phyloP scores from a whole-genome alignment of 2,797 vertebrate species.

The Bradypus variegatus region DNA sequence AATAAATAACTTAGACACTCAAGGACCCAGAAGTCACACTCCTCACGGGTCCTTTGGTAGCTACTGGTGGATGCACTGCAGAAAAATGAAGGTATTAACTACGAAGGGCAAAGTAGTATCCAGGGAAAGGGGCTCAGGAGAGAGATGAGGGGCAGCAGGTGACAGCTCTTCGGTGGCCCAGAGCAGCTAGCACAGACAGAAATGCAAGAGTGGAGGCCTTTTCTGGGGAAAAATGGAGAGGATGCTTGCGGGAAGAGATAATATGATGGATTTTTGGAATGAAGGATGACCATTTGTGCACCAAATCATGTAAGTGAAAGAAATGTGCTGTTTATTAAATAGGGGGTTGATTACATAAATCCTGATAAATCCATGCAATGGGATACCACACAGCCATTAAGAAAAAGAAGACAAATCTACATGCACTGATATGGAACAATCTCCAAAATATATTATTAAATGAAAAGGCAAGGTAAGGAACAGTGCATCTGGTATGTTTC shows the following conservation, averaged over 20 bases:
- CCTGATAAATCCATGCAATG: neutral
- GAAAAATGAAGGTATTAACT: neutral
- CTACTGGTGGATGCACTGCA: neutral
- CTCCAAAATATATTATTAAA: neutral
- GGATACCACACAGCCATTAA: neutral
- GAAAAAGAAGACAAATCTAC: neutral
- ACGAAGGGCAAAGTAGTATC: neutral
- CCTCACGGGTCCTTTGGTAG: neutral
- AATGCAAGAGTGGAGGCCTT: neutral
- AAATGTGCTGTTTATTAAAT: neutral
- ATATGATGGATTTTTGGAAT: neutral
- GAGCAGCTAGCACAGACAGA: neutral
- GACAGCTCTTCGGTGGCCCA: neutral
- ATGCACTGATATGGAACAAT: neutral
- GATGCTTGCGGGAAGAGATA: neutral
- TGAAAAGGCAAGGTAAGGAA: neutral
- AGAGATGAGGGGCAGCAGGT: neutral
- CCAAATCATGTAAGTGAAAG: neutral
- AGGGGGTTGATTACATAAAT: neutral
- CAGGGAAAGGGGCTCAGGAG: neutral
- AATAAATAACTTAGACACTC: neutral
- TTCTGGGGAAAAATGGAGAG: neutral
- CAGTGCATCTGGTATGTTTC: neutral
- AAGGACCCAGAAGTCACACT: neutral
- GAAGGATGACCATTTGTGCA: neutral